A percentile compares a stretch with the other conserved stretches of the same genome.
These are phyloP conservation scores for Elephantulus edwardii DNA, from an alignment of 2,113 vertebrate species.

Conservation along the genomic window DNA sequence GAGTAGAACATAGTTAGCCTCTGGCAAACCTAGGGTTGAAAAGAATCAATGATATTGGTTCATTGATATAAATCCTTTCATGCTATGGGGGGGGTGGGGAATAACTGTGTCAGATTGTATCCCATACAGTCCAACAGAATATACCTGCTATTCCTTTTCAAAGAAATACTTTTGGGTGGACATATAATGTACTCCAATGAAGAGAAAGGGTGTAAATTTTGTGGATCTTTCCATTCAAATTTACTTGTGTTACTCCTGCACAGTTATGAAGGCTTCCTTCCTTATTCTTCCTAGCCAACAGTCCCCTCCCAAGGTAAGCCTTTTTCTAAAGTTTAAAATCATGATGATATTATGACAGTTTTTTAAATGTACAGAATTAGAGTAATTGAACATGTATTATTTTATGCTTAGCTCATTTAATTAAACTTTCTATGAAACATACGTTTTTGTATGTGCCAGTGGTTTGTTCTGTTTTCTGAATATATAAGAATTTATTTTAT, in stretches of 20 bases:
- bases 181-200: constrained; percentile 7
- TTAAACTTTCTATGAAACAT: neutral
- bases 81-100: neutral
- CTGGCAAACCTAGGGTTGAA: neutral
- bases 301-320: neutral
- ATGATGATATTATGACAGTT: neutral
- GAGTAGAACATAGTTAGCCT: neutral
- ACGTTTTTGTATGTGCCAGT: neutral
- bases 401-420: neutral
- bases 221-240: neutral
- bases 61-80: neutral
- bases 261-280: neutral
- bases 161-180: neutral
- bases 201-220: neutral
- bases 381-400: neutral
- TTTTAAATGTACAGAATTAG: neutral
- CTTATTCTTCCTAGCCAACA: neutral
- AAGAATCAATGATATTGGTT: neutral
- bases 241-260: neutral
- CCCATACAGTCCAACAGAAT: neutral
- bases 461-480: neutral
- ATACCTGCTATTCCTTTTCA: neutral
- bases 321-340: neutral
- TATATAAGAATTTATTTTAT: neutral
- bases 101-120: neutral